These are phyloP conservation scores for Anguilla japonica DNA, from an alignment of 2,113 vertebrate species.

Conservation along the genomic window DNA sequence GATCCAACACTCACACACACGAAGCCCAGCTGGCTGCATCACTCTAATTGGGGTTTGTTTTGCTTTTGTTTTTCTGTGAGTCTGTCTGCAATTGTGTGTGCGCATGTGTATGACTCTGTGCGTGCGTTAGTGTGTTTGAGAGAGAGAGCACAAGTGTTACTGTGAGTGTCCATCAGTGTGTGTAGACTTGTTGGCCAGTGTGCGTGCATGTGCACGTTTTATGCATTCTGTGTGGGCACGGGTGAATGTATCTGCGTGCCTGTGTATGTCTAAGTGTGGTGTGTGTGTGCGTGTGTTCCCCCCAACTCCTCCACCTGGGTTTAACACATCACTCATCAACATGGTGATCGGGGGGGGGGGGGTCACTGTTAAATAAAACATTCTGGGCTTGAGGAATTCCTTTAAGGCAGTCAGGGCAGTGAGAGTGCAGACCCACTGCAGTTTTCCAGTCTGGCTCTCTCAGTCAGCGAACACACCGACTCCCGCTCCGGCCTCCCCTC, in stretches of 20 bases:
- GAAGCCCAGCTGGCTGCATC: slow-evolving; percentile 34
- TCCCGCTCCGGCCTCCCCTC: slow-evolving; percentile 16
- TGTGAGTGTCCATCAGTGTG: neutral
- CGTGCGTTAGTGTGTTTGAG: slow-evolving; percentile 25
- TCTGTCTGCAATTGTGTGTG: slow-evolving; percentile 54
- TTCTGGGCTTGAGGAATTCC: slow-evolving; percentile 50
- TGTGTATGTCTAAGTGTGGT: slow-evolving; percentile 45
- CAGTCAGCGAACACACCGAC: slow-evolving; percentile 28
- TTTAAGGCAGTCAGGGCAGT: slow-evolving; percentile 26
- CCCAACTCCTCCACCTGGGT: slow-evolving; percentile 46
- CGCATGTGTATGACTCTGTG: slow-evolving; percentile 49
- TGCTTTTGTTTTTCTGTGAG: slow-evolving; percentile 45
- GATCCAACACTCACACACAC: slow-evolving; percentile 52
- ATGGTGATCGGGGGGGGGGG: slow-evolving; percentile 21
- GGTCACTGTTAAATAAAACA: slow-evolving; percentile 52
- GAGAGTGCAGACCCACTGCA: slow-evolving; percentile 22
- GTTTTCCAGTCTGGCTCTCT: slow-evolving; percentile 9
- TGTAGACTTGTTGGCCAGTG: too few species aligned
- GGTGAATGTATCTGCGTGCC: slow-evolving; percentile 42
- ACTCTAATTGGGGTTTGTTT: slow-evolving; percentile 51
- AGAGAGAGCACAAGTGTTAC: neutral
- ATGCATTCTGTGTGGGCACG: slow-evolving; percentile 33
- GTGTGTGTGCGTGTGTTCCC: slow-evolving; percentile 22
- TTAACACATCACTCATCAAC: slow-evolving; percentile 55
- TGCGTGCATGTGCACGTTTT: neutral